A percentile compares a stretch with the other conserved stretches of the same genome.
Evolutionary conservation across 2,888 invertebrate species (phyloP).

Genomic region (Cosmia pyralina): DNA sequence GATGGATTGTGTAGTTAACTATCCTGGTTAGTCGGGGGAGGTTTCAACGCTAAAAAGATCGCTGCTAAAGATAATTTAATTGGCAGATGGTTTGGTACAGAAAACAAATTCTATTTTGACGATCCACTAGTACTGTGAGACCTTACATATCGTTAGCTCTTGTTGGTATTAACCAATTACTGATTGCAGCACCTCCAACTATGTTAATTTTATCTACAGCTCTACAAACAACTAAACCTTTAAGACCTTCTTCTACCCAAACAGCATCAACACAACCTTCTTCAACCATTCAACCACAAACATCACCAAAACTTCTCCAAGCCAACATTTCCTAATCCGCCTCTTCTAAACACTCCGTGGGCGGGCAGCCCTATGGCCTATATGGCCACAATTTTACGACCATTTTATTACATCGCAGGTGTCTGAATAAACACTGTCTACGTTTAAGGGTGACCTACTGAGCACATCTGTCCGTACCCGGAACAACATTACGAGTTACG

Average conservation of each 20-base stretch:
- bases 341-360: conserved; percentile 40
- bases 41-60: not conserved
- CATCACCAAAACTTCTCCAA: not conserved
- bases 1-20: too few species aligned
- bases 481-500: conserved; percentile 48
- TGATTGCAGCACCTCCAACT: not conserved
- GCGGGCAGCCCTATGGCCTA: conserved; percentile 57
- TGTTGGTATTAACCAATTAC: not conserved
- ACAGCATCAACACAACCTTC: not conserved
- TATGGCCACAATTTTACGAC: conserved; percentile 54
- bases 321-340: conserved; percentile 6
- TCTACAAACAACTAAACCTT: not conserved
- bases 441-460: conserved; percentile 74
- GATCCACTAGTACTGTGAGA: not conserved
- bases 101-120: not conserved
- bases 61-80: not conserved
- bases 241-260: not conserved
- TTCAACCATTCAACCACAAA: not conserved
- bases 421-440: conserved; percentile 67
- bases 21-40: not conserved
- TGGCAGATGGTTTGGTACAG: not conserved
- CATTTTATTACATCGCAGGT: conserved; percentile 76
- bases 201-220: not conserved
- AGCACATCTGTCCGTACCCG: conserved; percentile 69
- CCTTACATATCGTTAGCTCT: not conserved